phyloP scores from a whole-genome alignment of 2,888 invertebrate genomes.

The Adineta ricciae region DNA sequence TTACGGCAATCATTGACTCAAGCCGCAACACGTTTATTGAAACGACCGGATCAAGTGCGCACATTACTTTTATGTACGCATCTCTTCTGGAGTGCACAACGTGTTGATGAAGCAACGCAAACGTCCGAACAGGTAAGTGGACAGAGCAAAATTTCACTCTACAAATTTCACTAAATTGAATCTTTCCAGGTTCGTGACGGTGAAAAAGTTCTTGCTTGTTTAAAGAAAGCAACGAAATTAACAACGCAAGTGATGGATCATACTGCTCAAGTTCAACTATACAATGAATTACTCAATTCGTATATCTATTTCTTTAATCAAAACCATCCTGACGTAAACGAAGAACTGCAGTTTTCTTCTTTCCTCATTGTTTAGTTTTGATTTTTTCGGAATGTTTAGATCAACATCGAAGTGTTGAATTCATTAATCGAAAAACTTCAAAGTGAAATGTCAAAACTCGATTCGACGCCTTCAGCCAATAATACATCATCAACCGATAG shows the following conservation, averaged over 20 bases:
- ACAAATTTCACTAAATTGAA: not conserved
- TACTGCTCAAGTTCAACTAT: conserved; percentile 85
- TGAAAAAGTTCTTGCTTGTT: conserved; percentile 78
- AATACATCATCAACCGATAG: not conserved
- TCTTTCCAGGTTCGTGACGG: conserved; percentile 60
- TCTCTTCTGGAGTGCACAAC: conserved; percentile 74
- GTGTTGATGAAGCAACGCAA: conserved; percentile 36
- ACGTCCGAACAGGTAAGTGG: conserved; percentile 38
- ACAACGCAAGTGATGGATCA: conserved; percentile 95
- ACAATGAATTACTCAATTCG: conserved; percentile 69
- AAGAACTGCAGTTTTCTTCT: not conserved
- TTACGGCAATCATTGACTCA: conserved; percentile 86
- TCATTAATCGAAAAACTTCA: not conserved
- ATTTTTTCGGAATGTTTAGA: no score
- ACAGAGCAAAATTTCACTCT: no score
- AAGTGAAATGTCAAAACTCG: not conserved
- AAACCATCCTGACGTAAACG: conserved; percentile 31
- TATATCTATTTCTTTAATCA: conserved; percentile 37
- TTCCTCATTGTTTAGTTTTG: no score
- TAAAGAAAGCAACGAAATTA: conserved; percentile 85
- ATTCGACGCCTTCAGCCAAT: not conserved
- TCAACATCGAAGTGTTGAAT: not conserved
- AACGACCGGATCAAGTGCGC: conserved; percentile 94
- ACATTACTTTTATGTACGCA: conserved; percentile 86
- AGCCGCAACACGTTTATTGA: conserved; percentile 84